phyloP scores from a whole-genome alignment of 2,888 invertebrate species.

The Papilio demoleus region DNA sequence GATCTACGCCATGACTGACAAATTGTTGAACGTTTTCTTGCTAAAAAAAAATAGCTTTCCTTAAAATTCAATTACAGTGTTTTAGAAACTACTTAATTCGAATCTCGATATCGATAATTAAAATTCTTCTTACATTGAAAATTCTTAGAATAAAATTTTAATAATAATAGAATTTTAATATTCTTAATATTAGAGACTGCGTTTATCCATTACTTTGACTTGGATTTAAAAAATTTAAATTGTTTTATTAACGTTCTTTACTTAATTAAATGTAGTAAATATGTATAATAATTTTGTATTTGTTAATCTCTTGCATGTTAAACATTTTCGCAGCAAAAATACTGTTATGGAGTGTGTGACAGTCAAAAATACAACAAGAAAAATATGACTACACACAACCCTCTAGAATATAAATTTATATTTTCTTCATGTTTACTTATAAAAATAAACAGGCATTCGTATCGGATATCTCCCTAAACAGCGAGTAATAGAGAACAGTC shows the following conservation, averaged over 20 bases:
- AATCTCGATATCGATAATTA: constrained; percentile 13
- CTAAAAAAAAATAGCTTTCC: constrained; percentile 68
- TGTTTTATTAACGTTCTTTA: not conserved
- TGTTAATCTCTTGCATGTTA: not conserved
- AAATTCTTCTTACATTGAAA: constrained; percentile 1
- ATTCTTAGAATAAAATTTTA: too few species aligned
- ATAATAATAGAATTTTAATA: too few species aligned
- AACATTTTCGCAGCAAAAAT: not conserved
- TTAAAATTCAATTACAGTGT: constrained; percentile 74
- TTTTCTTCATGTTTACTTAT: constrained; percentile 49
- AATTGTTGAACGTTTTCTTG: constrained; percentile 76
- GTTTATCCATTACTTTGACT: too few species aligned
- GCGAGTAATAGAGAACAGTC: constrained; percentile 69
- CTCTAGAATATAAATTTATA: constrained; percentile 37
- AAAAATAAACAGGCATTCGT: constrained; percentile 48
- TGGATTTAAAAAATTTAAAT: too few species aligned
- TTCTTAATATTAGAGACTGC: too few species aligned
- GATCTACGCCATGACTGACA: constrained; percentile 71
- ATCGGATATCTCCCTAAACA: constrained; percentile 59
- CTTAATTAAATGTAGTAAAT: not conserved
- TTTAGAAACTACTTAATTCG: constrained; percentile 42
- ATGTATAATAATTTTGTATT: not conserved
- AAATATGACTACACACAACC: constrained; percentile 20
- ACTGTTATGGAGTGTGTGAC: not conserved
- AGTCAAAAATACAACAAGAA: not conserved